Conservation (phyloP, 2,888 invertebrate genomes). For the Bombylius major region DNA sequence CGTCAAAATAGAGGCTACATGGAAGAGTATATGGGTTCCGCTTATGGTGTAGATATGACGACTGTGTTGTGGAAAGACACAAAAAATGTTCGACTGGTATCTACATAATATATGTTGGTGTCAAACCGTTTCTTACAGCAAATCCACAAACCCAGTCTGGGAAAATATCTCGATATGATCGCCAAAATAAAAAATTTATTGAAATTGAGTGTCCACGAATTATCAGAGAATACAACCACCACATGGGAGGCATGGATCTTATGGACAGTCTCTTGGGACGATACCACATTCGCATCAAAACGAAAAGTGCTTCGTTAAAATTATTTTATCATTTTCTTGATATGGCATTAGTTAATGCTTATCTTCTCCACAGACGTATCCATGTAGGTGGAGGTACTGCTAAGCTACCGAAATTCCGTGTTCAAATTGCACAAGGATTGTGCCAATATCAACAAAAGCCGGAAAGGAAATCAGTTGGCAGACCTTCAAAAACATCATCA, state of each 20-base stretch:
- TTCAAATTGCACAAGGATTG: not conserved
- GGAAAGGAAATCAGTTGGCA: not conserved
- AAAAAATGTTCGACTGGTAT: not conserved
- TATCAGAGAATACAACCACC: conserved; percentile 4
- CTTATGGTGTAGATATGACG: conserved; percentile 13
- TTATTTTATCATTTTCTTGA: conserved; percentile 8
- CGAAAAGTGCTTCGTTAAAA: conserved; percentile 10
- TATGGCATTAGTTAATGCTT: conserved; percentile 6
- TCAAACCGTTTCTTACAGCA: conserved; percentile 4
- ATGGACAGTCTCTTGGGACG: conserved; percentile 6
- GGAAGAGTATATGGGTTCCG: conserved; percentile 10
- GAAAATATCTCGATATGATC: conserved; percentile 4
- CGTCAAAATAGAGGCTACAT: conserved; percentile 3
- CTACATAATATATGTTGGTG: conserved; percentile 3
- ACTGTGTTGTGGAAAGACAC: conserved; percentile 5
- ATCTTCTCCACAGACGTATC: conserved; percentile 1
- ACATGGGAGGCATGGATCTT: conserved; percentile 7
- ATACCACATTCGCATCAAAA: conserved; percentile 13
- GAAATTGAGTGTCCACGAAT: conserved; percentile 3
- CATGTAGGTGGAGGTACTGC: not conserved
- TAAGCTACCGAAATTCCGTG: conserved; percentile 4
- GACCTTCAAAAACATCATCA: not conserved
- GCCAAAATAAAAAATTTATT: not conserved
- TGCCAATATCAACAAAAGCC: not conserved
- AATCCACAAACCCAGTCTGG: not conserved